A percentile compares a stretch with the other conserved stretches of the same genome.
Evolutionary conservation across 2,797 vertebrate genomes (phyloP).

Genomic region (Lepilemur septentrionalis): DNA sequence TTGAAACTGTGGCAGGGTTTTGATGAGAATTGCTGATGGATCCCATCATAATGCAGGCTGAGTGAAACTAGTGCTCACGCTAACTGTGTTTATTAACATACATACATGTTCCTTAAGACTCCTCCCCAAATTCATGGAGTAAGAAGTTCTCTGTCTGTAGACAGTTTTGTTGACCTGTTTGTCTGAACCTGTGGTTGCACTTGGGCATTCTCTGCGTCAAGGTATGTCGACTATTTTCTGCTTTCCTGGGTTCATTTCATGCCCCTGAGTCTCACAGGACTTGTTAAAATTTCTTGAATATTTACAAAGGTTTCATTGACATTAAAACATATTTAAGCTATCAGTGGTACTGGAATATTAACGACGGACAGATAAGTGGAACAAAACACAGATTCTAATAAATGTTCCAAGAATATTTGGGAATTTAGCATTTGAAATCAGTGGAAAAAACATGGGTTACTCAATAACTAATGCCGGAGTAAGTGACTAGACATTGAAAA

Average conservation of each 20-base stretch:
- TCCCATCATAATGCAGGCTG: not conserved
- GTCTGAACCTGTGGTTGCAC: not conserved
- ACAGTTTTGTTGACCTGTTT: not conserved
- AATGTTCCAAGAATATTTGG: not conserved
- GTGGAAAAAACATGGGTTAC: not conserved
- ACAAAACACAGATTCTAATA: constrained; percentile 36
- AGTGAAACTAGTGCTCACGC: not conserved
- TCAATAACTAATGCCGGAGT: not conserved
- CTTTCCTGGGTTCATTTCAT: not conserved
- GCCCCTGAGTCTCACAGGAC: not conserved
- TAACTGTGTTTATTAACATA: not conserved
- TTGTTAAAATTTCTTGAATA: constrained; percentile 7
- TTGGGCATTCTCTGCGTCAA: not conserved
- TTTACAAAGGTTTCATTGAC: not conserved
- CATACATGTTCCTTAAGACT: not conserved
- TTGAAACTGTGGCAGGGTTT: not conserved
- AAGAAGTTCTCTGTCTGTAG: not conserved
- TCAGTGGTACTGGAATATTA: not conserved
- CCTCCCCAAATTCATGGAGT: not conserved
- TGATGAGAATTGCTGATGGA: not conserved
- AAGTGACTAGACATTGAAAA: not conserved
- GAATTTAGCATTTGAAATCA: constrained; percentile 15
- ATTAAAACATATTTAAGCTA: constrained; percentile 6
- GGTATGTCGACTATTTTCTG: not conserved
- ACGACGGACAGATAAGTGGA: not conserved